Conservation (phyloP, 2,888 invertebrate genomes). For the Sthenelais limicola region DNA sequence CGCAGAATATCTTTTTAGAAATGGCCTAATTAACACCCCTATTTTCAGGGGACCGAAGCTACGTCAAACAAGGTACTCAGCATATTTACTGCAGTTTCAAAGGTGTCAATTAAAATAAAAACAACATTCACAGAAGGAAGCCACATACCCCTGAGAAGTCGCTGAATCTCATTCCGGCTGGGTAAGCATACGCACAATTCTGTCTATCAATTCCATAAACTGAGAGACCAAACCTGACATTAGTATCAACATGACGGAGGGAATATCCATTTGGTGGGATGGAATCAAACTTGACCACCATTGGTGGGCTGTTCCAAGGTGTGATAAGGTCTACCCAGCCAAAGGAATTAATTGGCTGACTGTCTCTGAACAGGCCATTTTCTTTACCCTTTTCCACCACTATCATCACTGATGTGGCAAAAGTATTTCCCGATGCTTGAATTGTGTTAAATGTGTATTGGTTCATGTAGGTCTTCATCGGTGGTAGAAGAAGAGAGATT, state of each 20-base stretch:
- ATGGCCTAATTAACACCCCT: too few species aligned
- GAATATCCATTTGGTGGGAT: background rate
- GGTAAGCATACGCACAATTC: constrained; percentile 17
- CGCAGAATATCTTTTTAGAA: too few species aligned
- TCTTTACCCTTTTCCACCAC: constrained; percentile 15
- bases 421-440: background rate
- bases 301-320: constrained; percentile 5
- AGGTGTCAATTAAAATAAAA: too few species aligned
- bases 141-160: constrained; percentile 2
- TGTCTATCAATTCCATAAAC: background rate
- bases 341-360: background rate
- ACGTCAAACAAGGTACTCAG: too few species aligned
- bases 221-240: constrained; percentile 4
- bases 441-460: constrained; percentile 3
- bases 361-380: background rate
- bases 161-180: constrained; percentile 1
- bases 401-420: background rate
- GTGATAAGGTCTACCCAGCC: background rate
- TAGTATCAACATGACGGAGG: constrained; percentile 3
- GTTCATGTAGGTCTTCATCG: constrained; percentile 26
- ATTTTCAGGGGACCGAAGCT: too few species aligned
- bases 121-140: too few species aligned
- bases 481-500: constrained; percentile 15
- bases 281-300: background rate
- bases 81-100: too few species aligned